These are phyloP conservation scores for Elachura formosa DNA, from an alignment of 2,113 vertebrate species.

Conservation along the genomic window DNA sequence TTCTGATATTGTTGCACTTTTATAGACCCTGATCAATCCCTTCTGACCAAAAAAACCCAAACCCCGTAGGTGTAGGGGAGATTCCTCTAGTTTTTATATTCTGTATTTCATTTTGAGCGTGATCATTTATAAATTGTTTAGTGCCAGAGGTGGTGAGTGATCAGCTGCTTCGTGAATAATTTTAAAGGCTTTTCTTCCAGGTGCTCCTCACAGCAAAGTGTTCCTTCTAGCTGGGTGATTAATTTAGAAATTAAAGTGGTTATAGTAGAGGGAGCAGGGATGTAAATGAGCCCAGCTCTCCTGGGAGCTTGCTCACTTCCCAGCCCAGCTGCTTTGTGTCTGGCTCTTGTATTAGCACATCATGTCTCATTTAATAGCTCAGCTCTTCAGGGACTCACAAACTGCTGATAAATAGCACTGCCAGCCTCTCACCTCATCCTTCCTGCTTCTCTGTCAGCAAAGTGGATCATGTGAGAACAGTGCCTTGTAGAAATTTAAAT, in stretches of 20 bases:
- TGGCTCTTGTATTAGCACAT: neutral
- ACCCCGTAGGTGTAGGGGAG: neutral
- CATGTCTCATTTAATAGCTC: constrained; percentile 18
- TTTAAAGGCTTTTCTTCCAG: neutral
- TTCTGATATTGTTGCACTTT: neutral
- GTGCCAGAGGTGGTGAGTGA: neutral
- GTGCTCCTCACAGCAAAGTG: neutral
- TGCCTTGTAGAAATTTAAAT: constrained; percentile 1
- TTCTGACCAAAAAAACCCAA: neutral
- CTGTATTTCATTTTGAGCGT: accelerated
- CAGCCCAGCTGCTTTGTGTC: neutral
- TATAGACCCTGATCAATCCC: neutral
- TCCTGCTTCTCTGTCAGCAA: neutral
- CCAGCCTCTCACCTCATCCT: neutral
- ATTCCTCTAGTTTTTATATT: neutral
- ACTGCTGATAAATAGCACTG: neutral
- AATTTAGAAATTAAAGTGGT: constrained; percentile 15
- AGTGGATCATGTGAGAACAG: constrained; percentile 2
- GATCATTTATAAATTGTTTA: neutral
- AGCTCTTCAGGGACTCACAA: neutral
- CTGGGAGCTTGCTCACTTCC: constrained; percentile 32
- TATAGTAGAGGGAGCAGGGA: neutral
- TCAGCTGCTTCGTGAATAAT: neutral
- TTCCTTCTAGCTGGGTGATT: neutral
- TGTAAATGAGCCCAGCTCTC: neutral